Conservation (phyloP, 1,140 invertebrate genomes). For the Anastatus disparis region DNA sequence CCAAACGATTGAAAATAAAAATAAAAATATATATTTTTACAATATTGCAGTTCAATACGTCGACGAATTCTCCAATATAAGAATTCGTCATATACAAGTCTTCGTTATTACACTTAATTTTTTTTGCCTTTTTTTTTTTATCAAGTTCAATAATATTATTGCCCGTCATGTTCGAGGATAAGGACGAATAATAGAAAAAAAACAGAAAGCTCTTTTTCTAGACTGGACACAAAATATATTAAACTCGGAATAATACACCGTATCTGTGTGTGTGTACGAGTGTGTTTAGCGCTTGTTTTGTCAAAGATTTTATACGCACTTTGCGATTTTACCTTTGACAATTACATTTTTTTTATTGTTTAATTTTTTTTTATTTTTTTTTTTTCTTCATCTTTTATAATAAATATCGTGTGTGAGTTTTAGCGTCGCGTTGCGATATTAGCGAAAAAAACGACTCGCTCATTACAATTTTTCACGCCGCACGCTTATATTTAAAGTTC, state of each 20-base stretch:
- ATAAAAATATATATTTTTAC: conserved; percentile 7
- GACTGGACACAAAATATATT: conserved; percentile 65
- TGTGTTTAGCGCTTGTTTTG: conserved; percentile 54
- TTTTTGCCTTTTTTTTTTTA: background rate
- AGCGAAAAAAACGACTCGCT: too few relatives aligned
- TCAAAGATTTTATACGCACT: conserved; percentile 4
- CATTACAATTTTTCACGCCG: conserved; percentile 5
- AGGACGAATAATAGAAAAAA: conserved; percentile 3
- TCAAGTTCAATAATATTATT: background rate
- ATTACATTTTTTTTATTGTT: conserved; percentile 40
- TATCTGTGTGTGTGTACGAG: too few relatives aligned
- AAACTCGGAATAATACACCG: conserved; percentile 62
- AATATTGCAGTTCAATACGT: conserved; percentile 9
- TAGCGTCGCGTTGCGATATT: background rate
- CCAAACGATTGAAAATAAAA: background rate
- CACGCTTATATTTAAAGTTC: background rate
- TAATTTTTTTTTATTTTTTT: conserved; percentile 15
- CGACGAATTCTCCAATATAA: background rate
- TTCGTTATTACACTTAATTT: background rate
- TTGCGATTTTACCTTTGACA: too few relatives aligned
- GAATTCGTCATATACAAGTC: background rate
- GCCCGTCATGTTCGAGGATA: background rate
- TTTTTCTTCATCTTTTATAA: conserved; percentile 19
- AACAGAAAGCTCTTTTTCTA: conserved; percentile 42
- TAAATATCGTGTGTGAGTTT: conserved; percentile 19